phyloP scores from a whole-genome alignment of 2,797 vertebrate genomes.

The Manis pentadactyla region DNA sequence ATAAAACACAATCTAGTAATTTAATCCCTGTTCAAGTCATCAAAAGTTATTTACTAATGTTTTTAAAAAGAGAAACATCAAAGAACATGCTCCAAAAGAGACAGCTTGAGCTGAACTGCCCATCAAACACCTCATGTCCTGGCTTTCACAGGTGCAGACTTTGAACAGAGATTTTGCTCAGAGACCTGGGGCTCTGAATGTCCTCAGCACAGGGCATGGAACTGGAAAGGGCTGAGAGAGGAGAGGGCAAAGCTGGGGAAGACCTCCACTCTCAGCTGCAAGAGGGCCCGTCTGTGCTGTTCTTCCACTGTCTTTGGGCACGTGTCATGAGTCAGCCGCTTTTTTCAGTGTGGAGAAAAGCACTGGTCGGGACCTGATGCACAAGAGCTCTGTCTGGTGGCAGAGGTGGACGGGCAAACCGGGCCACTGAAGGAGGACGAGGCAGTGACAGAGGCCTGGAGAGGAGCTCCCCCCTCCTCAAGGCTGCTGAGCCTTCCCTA shows the following conservation, averaged over 20 bases:
- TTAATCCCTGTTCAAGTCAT: conserved; percentile 1
- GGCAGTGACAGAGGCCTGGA: background rate
- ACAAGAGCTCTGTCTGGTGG: background rate
- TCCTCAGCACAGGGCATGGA: background rate
- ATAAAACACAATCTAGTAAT: background rate
- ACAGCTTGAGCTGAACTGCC: background rate
- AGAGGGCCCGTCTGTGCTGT: accelerated
- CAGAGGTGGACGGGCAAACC: background rate
- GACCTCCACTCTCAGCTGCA: background rate
- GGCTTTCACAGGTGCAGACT: background rate
- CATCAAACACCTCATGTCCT: no score
- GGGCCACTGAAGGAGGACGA: background rate
- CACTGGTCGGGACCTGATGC: background rate
- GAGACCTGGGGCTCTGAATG: background rate
- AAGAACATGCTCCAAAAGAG: background rate
- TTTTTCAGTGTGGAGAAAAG: background rate
- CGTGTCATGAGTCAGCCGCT: accelerated
- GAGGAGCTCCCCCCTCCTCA: background rate
- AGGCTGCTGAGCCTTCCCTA: no score
- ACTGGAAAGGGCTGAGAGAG: background rate
- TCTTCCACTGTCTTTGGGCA: background rate
- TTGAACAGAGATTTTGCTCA: background rate
- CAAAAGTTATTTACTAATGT: background rate
- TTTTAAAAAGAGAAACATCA: background rate
- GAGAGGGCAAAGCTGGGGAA: background rate